Evolutionary conservation across 2,888 invertebrate species (phyloP), one percentile per base, ranked within the genome.

Genomic region (Eudasyphora cyanicolor): DNA sequence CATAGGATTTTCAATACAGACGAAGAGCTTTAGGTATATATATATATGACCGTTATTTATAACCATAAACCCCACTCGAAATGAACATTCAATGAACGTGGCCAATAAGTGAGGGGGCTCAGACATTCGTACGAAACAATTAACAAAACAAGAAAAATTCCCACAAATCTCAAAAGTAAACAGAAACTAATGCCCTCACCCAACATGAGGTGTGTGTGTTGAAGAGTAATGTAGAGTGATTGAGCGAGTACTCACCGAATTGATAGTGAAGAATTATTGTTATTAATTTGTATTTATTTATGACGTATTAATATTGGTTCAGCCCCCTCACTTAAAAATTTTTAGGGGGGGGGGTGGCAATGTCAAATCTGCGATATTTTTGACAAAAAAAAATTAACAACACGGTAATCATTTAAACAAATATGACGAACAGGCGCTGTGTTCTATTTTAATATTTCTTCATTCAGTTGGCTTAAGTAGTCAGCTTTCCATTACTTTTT

Each of bases 271-370:
- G 21, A n/a, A n/a, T 38, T 57, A 57, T 60, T 70, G 35, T 70
- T 60, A 70, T 60, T 29, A 70, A 35, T 49, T 24, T 54, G 8
- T 69, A 69, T 79, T 69, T 67, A 79, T 79, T 75, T 76, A 76
- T 76, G 75, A 80, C 75, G 80, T 76, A 51, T n/a, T n/a, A n/a
- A 10, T 57, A 64, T 54, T 73, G 45, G 54, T 76, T 81, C 38
- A 17, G 38, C 29, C 64, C 62, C 69, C 60, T 32, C 21, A 19
- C 49, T 17, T n/a, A n/a, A n/a, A n/a, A n/a, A n/a, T n/a, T n/a
- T n/a, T n/a, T n/a, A n/a, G n/a, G n/a, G n/a, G n/a, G n/a, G 64
- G 71, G 71, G 35, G 67, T 73, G 76, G 77, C 82, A 82, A 78
- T 82, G 77, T 62, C 77, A 82, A 70, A 38, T 62, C 49, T 62